phyloP scores from a whole-genome alignment of 2,888 invertebrate species.

The Pharmacophagus antenor region DNA sequence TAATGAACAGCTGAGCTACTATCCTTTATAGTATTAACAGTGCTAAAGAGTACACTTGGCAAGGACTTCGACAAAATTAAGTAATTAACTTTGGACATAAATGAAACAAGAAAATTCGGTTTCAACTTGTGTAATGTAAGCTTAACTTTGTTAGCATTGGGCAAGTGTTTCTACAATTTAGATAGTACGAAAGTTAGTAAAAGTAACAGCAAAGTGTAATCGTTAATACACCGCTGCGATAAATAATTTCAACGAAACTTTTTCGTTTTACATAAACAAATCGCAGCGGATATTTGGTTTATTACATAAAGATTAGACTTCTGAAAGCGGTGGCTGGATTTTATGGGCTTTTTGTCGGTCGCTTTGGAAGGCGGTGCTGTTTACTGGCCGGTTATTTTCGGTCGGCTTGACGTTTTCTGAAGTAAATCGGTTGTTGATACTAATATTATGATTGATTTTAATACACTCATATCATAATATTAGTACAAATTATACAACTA shows the following conservation, averaged over 20 bases:
- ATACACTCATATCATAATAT: no score
- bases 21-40: no score
- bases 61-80: not conserved
- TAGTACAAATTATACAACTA: no score
- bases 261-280: not conserved
- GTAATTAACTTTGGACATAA: not conserved
- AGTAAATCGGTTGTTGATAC: not conserved
- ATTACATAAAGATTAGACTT: conserved; percentile 3
- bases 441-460: conserved; percentile 1
- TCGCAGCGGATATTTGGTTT: conserved; percentile 8
- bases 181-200: not conserved
- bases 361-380: not conserved
- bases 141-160: not conserved
- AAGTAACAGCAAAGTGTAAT: not conserved
- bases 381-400: not conserved
- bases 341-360: conserved; percentile 13
- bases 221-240: not conserved
- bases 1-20: no score
- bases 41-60: not conserved
- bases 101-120: not conserved
- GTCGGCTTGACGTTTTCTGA: not conserved
- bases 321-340: conserved; percentile 8
- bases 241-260: not conserved
- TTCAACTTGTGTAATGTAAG: not conserved
- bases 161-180: not conserved